A percentile compares a stretch with the other conserved stretches of the same genome.
phyloP scores from a whole-genome alignment of 23 tunicate genomes.

The Oikopleura dioica region DNA sequence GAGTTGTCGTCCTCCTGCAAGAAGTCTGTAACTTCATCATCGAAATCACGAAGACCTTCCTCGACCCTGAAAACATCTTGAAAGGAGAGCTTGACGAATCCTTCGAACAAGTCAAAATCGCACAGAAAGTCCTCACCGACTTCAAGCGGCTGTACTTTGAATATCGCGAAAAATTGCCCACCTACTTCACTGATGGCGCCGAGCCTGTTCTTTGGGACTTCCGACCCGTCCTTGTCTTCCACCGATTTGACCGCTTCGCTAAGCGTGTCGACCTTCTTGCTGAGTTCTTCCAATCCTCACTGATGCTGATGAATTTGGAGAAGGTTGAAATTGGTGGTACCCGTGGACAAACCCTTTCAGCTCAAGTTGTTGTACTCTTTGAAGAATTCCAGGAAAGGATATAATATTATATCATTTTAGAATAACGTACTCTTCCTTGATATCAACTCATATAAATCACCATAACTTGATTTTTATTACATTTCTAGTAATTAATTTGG shows the following conservation, averaged over 20 bases:
- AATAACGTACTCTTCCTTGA: too few relatives aligned
- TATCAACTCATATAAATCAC: too few relatives aligned
- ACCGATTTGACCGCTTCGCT: conserved; percentile 32
- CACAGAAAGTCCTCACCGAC: conserved; percentile 15
- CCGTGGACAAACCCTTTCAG: conserved; percentile 47
- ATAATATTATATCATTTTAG: too few relatives aligned
- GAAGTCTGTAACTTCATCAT: conserved; percentile 75
- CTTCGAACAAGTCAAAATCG: conserved; percentile 29
- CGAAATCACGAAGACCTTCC: conserved; percentile 35
- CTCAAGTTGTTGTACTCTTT: conserved; percentile 33
- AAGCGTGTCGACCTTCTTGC: conserved; percentile 33
- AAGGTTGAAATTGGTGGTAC: conserved; percentile 93
- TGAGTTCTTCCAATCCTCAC: conserved; percentile 52
- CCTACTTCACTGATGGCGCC: background rate
- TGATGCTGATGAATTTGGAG: conserved; percentile 64
- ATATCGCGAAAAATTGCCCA: background rate
- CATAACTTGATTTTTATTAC: too few relatives aligned
- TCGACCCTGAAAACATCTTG: conserved; percentile 59
- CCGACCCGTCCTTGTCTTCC: conserved; percentile 43
- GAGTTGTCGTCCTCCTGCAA: conserved; percentile 53
- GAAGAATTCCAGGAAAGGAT: conserved; percentile 45
- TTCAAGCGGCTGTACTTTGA: background rate
- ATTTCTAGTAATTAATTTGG: too few relatives aligned
- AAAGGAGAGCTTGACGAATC: conserved; percentile 79
- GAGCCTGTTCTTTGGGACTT: conserved; percentile 26